Evolutionary conservation across 1,140 invertebrate species (phyloP).

Genomic region (Physella acuta): DNA sequence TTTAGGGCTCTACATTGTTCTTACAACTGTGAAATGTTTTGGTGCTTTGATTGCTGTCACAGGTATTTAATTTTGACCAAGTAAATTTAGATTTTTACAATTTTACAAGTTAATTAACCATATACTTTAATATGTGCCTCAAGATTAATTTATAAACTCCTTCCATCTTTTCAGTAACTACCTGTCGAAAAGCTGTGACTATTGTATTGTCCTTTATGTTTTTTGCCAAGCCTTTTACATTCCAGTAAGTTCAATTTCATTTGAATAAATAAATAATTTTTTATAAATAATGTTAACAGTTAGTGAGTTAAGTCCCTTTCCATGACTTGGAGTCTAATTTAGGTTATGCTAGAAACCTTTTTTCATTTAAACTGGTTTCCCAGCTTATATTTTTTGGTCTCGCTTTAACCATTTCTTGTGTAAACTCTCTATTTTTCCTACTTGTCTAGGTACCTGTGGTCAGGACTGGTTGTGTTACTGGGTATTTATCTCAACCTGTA

Average conservation of each 20-base stretch:
- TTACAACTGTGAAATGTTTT: slow-evolving; percentile 81
- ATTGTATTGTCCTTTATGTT: slow-evolving; percentile 90
- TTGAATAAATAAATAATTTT: too few species aligned
- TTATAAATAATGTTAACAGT: too few species aligned
- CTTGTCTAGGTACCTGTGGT: slow-evolving; percentile 87
- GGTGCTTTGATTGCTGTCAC: slow-evolving; percentile 91
- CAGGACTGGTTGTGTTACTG: slow-evolving; percentile 79
- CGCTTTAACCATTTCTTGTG: too few species aligned
- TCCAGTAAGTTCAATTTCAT: slow-evolving; percentile 85
- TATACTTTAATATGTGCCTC: too few species aligned
- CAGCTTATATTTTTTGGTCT: too few species aligned
- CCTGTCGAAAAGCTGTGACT: slow-evolving; percentile 81
- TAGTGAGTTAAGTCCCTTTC: too few species aligned
- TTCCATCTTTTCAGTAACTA: slow-evolving; percentile 64
- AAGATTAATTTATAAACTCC: too few species aligned
- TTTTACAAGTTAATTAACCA: too few species aligned
- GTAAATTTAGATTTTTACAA: slow-evolving; percentile 1
- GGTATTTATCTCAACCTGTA: slow-evolving; percentile 91
- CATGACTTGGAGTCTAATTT: too few species aligned
- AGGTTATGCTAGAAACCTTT: too few species aligned
- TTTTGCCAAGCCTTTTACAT: slow-evolving; percentile 91
- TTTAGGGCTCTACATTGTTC: slow-evolving; percentile 86
- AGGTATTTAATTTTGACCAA: slow-evolving; percentile 63
- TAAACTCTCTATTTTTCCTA: too few species aligned
- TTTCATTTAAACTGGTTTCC: too few species aligned